Evolutionary conservation across 2,888 invertebrate species (phyloP), one percentile per base, ranked within the genome.

Genomic region (Heteromurus nitidus): DNA sequence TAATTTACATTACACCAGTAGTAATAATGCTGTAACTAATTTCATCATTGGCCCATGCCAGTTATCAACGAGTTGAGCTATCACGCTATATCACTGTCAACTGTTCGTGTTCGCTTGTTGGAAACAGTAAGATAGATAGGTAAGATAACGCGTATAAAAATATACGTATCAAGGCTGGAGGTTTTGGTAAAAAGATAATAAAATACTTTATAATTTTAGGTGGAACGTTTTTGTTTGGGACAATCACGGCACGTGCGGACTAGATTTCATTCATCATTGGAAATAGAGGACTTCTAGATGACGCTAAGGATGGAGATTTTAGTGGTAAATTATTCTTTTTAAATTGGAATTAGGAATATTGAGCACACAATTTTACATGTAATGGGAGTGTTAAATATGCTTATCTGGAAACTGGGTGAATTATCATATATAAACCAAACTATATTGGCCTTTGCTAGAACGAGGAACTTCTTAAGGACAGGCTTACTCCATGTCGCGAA

Each of bases 401-500:
- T 36, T n/a, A n/a, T n/a, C n/a, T n/a, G n/a, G n/a, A n/a, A n/a
- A 36, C 36, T 9, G 36, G 5, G 36, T 36, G 13, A 36, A 36
- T 36, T 36, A 9, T 36, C 36, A 36, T 13, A 36, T 9, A 9
- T 36, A 5, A 36, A 60, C 42, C 50, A 55, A 20, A 13, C 44
- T 26, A 60, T 58, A 72, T 64, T 81, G 36, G 60, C 3, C 22
- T 53, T 67, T 60, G 24, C 69, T 77, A 85, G 85, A 86, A 85
- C 69, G 85, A 86, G 73, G 86, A 86, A 79, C 60, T 86, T 9
- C 65, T 86, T 24, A 86, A 86, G 68, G 85, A 86, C 53, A 85
- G 84, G 70, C 69, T 86, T 22, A 84, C 82, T 18, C 85, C 85
- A 30, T 85, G 85, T 76, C 81, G 85, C n/a, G 86, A 86, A 70